These are phyloP conservation scores for Nettapus auritus DNA, from an alignment of 2,113 vertebrate species.

Conservation along the genomic window DNA sequence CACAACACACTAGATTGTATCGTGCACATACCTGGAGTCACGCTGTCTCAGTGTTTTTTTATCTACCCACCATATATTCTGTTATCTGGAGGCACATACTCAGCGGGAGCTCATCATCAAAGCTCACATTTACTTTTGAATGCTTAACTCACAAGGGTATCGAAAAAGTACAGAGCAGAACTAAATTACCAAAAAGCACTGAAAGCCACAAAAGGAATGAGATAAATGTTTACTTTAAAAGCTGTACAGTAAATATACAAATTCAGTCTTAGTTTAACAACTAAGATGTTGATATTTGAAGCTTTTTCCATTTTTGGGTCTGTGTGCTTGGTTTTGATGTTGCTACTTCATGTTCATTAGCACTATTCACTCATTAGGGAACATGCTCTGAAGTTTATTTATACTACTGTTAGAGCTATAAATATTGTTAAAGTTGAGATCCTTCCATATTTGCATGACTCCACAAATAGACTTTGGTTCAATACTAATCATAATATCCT, in stretches of 20 bases:
- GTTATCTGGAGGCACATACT: not conserved
- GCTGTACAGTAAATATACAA: not conserved
- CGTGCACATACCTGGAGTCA: not conserved
- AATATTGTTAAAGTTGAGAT: not conserved
- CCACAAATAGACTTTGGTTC: not conserved
- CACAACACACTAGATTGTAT: not conserved
- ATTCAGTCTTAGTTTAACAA: not conserved
- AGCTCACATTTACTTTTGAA: not conserved
- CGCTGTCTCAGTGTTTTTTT: not conserved
- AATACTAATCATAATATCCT: not conserved
- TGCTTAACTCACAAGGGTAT: not conserved
- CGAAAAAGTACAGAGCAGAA: not conserved
- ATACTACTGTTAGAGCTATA: not conserved
- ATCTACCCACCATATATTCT: not conserved
- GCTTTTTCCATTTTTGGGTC: not conserved
- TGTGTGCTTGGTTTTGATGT: not conserved
- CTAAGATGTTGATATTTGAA: not conserved
- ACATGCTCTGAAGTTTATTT: not conserved
- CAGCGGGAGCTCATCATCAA: not conserved
- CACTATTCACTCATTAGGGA: not conserved
- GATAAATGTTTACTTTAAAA: not conserved
- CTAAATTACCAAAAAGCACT: not conserved
- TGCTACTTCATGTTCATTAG: not conserved
- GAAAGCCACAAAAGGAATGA: not conserved
- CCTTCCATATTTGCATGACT: not conserved